Evolutionary conservation across 1,140 invertebrate species (phyloP), one percentile per base, ranked within the genome.

Genomic region (Trinorchestia longiramus): DNA sequence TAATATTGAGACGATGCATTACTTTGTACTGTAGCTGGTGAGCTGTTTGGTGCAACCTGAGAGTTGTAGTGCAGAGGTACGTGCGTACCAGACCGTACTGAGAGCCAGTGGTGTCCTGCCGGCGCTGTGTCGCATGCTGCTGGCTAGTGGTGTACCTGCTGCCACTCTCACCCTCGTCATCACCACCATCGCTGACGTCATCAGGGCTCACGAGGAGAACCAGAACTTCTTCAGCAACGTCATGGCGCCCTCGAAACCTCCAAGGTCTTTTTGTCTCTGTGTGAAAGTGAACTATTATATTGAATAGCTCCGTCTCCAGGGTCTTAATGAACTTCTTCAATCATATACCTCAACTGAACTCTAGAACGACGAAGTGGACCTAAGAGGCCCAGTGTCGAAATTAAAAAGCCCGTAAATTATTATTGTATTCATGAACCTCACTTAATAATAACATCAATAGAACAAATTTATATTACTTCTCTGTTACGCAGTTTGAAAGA

Each of bases 161-260:
- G 99, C 99, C 97, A 99, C 99, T 94, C 97, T 99, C 41, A 99
- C 99, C 0, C 99, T 99, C 98, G 99, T 99, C 0, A 99, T 99
- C 96, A 99, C 98, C 97, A 98, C 99, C 17, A 99, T 99, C 4
- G 99, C 98, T 0, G 99, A 99, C 97, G 98, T 99, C 1, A 99
- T 99, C 87, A 98, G 99, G 96, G 99, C 99, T 0, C 98, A 99
- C 97, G 97, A 98, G 53, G 98, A 97, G 23, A 99, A 99, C 97
- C 99, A 99, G 97, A 98, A 99, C 97, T 99, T 98, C 97, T 98
- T 99, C 97, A 98, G 98, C 0, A 98, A 98, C 96, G 98, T 99
- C n/a, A 98, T 99, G 97, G 99, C 99, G 0, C 99, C 99, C 0
- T 99, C 98, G 40, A 98, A 98, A 97, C 99, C 99, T 62, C 99